Base-by-base conservation (phyloP, 2,113 vertebrate species). In the Microtus ochrogaster region DNA sequence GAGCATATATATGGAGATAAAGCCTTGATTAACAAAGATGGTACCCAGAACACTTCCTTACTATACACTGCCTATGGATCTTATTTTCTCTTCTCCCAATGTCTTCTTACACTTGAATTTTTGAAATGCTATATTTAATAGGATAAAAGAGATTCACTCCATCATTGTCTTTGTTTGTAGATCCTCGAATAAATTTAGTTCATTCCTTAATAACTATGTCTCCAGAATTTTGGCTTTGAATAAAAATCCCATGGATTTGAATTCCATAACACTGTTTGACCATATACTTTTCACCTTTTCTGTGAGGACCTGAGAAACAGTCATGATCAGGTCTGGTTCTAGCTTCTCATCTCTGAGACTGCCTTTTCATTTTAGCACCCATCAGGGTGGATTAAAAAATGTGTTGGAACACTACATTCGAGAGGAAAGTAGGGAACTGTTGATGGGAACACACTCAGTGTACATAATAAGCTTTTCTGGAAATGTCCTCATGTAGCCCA, bases 1-100 rank as follows among this genome's bases (percentile, higher is more conserved):
- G 10, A 76, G 21, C 21, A 5, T 44, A 76, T 14, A 72, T 2
- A 17, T n/a, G 17, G 14, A 72, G 36, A 72, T n/a, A 68, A 14
- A 76, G 0, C 73, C 22, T 44, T 76, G 1, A 39, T 33, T 24
- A 26, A 76, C 19, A 76, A 22, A 44, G 0, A 26, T 17, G 26
- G 2, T 76, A 2, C 4, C 10, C 11, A 44, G 4, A 0, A 76
- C 1, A 76, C 4, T 26, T 76, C 21, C 5, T 44, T 24, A 12
- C 39, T 41, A 2, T 22, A 22, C 24, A 26, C 1, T 26, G 10
- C 21, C 73, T 24, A 76, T 41, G n/a, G 2, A 70, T 73, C n/a
- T 41, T 10, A 73, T 73, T 19, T 73, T 73, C 72, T 73, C 1
- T 26, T 13, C 39, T 49, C 49, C 39, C 3, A 39, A 73, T 30